Evolutionary conservation across 2,797 vertebrate genomes (phyloP), one percentile per base, ranked within the genome.

Genomic region (Catamblyrhynchus diadema): DNA sequence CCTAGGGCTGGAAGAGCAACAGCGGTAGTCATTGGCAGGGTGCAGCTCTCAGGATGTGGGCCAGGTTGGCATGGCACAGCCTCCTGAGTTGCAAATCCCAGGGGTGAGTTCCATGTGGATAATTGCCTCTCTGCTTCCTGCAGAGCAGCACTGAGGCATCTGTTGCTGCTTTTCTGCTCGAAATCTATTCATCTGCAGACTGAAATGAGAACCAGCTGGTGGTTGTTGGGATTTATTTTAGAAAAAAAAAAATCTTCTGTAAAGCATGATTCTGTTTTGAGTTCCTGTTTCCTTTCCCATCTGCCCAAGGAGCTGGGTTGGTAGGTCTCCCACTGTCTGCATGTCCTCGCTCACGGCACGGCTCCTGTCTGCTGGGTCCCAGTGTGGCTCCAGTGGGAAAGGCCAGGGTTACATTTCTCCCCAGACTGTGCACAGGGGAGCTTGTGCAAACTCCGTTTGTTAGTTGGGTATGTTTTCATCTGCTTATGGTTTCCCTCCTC

Each of bases 281-380:
- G 94, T 93, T 96, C 75, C 95, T 88, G 86, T 84, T 97, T 97
- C 91, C 96, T 94, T 95, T 96, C 93, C 86, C 87, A 94, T 90
- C 78, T 89, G 89, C 74, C 77, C 61, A 70, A 94, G 91, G 75
- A 93, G 88, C 88, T 71, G 91, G 64, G 42, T 88, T 91, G 86
- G 95, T 28, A 20, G 89, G 94, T 80, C 71, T 97, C 74, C 90
- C 37, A 1, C 83, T 64, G 81, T 13, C 81, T 0, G 1, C 2
- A 2, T 27, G 70, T 78, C 82, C 81, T 86, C 5, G 0, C 53
- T 47, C 60, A 14, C 3, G 0, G 64, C 50, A 20, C 1, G 13
- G 59, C 28, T 69, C 47, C 50, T 81, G 32, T 1, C 3, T 24
- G 14, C 62, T 1, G 15, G 48, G 32, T 85, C 48, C 64, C 69